Conservation (phyloP, 2,113 vertebrate species). For the Asarcornis scutulata region DNA sequence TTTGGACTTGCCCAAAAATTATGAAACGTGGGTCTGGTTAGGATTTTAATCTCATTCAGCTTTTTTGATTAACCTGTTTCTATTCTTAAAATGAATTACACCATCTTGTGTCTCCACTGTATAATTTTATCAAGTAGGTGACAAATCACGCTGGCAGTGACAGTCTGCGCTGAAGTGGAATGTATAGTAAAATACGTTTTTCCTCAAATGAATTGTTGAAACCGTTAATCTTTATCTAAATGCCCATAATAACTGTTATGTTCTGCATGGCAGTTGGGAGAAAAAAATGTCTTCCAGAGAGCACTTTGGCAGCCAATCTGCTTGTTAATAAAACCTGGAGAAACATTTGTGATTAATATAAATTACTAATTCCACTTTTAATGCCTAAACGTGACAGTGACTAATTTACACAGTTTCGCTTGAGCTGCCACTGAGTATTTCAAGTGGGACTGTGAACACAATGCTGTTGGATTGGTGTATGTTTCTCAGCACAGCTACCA, state of each 20-base stretch:
- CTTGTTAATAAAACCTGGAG: conserved; percentile 79
- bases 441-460: background rate
- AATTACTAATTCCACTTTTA: conserved; percentile 79
- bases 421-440: conserved; percentile 63
- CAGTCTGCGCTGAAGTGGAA: conserved; percentile 68
- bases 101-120: conserved; percentile 71
- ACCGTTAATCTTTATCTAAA: conserved; percentile 87
- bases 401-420: conserved; percentile 73
- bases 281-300: conserved; percentile 76
- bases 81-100: conserved; percentile 77
- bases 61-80: conserved; percentile 79
- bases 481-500: background rate
- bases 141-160: conserved; percentile 78
- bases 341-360: conserved; percentile 82
- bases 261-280: conserved; percentile 67
- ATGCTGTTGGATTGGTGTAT: background rate
- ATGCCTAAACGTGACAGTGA: conserved; percentile 73
- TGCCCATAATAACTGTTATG: conserved; percentile 76
- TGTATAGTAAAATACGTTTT: conserved; percentile 77
- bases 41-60: conserved; percentile 63
- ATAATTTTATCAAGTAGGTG: conserved; percentile 80
- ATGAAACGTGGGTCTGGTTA: conserved; percentile 71
- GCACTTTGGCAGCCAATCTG: conserved; percentile 76
- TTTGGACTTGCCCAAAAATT: conserved; percentile 58
- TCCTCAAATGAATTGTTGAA: conserved; percentile 80